Percentiles rank a stretch among this genome's conserved stretches.
phyloP scores from a whole-genome alignment of 92 coral and sea anemone genomes.

The Isaurus tuberculatus region DNA sequence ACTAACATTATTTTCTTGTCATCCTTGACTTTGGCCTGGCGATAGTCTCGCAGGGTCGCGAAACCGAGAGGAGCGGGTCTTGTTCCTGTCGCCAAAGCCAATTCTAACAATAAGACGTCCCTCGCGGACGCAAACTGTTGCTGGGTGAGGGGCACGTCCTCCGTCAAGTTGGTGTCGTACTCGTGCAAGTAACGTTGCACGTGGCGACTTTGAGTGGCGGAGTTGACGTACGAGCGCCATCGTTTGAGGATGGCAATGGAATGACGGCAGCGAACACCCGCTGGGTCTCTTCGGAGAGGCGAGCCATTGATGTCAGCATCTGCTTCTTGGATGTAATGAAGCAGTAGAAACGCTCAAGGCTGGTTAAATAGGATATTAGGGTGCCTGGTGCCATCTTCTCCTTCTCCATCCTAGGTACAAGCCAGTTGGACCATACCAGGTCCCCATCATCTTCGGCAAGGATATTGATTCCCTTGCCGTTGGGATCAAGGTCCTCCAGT shows the following conservation, averaged over 20 bases:
- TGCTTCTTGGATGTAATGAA: background rate
- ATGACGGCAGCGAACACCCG: background rate
- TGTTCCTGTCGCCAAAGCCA: background rate
- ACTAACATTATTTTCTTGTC: background rate
- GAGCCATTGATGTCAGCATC: conserved; percentile 5
- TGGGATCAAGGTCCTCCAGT: background rate
- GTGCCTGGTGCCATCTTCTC: conserved; percentile 31
- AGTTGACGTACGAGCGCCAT: background rate
- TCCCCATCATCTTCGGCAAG: background rate
- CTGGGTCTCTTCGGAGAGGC: background rate
- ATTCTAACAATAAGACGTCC: background rate
- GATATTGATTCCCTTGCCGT: background rate
- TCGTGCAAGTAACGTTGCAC: background rate
- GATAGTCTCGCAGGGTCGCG: background rate
- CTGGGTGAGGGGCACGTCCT: background rate
- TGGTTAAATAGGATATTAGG: conserved; percentile 8
- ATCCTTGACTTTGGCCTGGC: background rate
- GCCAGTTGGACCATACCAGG: background rate
- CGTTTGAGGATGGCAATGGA: background rate
- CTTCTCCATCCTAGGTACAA: background rate
- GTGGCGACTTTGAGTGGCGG: background rate
- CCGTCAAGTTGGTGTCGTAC: background rate
- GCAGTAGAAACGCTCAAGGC: background rate
- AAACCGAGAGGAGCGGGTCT: background rate
- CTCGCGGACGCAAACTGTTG: background rate